Conservation (phyloP, 2,797 vertebrate species). For the Takifugu ocellatus region DNA sequence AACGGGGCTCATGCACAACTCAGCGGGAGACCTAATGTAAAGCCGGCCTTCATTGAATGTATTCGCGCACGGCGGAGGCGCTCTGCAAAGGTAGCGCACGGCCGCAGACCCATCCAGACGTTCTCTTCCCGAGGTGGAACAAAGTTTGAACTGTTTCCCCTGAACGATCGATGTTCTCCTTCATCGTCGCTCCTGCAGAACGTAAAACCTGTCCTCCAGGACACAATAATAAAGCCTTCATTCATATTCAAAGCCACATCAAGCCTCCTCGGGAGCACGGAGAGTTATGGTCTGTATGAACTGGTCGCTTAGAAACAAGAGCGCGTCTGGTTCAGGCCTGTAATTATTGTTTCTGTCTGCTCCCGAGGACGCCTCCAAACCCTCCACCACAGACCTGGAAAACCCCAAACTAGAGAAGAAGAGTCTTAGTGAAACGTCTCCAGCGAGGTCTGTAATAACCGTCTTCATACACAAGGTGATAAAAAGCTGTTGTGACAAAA, state of each 20-base stretch:
- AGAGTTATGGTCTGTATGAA: slow-evolving; percentile 39
- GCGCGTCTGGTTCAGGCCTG: slow-evolving; percentile 34
- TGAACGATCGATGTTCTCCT: background rate
- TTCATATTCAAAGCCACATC: slow-evolving; percentile 33
- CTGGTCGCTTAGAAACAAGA: slow-evolving; percentile 34
- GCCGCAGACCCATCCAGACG: no score
- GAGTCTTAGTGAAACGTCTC: slow-evolving; percentile 3
- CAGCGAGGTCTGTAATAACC: slow-evolving; percentile 3
- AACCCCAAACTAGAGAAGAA: slow-evolving; percentile 34
- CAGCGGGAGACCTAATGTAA: slow-evolving; percentile 6
- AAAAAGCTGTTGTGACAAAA: background rate
- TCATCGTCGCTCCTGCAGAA: slow-evolving; percentile 5
- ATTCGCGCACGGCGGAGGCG: background rate
- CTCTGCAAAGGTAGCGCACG: background rate
- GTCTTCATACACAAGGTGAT: background rate
- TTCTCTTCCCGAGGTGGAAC: no score
- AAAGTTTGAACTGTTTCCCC: background rate
- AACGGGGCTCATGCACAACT: slow-evolving; percentile 7
- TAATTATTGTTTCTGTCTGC: slow-evolving; percentile 50
- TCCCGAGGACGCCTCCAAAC: slow-evolving; percentile 27
- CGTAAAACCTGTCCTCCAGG: slow-evolving; percentile 33
- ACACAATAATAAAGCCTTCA: slow-evolving; percentile 52
- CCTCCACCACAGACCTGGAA: slow-evolving; percentile 36
- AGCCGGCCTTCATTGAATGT: slow-evolving; percentile 1
- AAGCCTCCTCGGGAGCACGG: slow-evolving; percentile 18